A percentile compares a stretch with the other conserved stretches of the same genome.
phyloP scores from a whole-genome alignment of 2,113 vertebrate genomes.

The Gyps fulvus region DNA sequence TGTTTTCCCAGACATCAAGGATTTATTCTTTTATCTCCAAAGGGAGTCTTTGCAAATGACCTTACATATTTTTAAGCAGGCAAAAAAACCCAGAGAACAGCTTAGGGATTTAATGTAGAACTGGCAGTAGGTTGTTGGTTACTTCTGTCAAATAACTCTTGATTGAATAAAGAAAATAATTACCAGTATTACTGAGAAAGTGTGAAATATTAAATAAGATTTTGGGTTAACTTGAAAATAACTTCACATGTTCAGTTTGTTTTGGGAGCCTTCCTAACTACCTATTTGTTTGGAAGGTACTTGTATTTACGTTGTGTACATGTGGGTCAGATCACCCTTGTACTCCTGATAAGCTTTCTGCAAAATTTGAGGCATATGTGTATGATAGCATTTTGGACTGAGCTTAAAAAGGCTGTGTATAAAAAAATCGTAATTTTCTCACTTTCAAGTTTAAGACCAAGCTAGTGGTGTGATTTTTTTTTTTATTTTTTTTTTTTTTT shows the following conservation, averaged over 20 bases:
- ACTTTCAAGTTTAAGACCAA: neutral
- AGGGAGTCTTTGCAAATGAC: slow-evolving; percentile 12
- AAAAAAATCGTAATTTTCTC: neutral
- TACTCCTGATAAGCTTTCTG: neutral
- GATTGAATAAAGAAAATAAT: neutral
- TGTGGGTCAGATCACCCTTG: neutral
- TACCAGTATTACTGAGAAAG: neutral
- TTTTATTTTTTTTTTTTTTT: neutral
- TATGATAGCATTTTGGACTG: neutral
- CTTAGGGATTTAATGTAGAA: neutral
- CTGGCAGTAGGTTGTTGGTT: neutral
- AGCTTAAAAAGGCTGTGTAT: neutral
- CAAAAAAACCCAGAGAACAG: neutral
- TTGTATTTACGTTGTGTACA: neutral
- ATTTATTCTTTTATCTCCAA: slow-evolving; percentile 42
- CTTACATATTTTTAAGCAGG: neutral
- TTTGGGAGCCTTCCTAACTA: neutral
- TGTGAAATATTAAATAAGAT: neutral
- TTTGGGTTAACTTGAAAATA: neutral
- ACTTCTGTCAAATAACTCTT: neutral
- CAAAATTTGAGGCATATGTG: neutral
- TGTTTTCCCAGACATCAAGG: slow-evolving; percentile 28
- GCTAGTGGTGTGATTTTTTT: neutral
- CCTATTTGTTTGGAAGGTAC: neutral
- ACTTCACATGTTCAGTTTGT: neutral